Evolutionary conservation across 2,888 invertebrate species (phyloP), one percentile per base, ranked within the genome.

Genomic region (Teleiodes luculella): DNA sequence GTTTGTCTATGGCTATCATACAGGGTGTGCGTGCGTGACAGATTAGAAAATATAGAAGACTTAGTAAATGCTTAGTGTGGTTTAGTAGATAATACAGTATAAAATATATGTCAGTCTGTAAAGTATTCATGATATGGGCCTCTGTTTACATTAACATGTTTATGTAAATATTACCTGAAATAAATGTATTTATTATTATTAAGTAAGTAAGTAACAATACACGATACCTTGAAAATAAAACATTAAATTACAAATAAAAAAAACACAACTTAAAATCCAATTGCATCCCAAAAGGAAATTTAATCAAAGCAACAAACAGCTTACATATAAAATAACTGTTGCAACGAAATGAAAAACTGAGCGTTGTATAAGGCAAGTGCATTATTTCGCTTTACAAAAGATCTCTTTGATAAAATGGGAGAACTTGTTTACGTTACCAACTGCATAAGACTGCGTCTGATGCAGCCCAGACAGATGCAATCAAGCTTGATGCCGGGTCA

Each of bases 391-490:
- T 60, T 59, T 53, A 74, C 70, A 77, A 79, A 78, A 66, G 59
- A 59, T 63, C 67, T 70, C 72, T 81, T 79, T 78, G 75, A 69
- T 70, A 78, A 72, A 80, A 77, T 77, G 62, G 60, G 73, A 66
- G 73, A 77, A 76, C 76, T 80, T 83, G 79, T 81, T 82, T 82
- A 76, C 72, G 74, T 78, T 78, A 74, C 57, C 39, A 64, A 72
- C 72, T 82, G 83, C 80, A 77, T 69, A 68, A 78, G 64, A 72
- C 72, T 82, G 83, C 80, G 77, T 69, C 68, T 79, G 78, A 80
- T 76, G 77, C 71, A 57, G 63, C 58, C 63, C 63, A 65, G 70
- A 70, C 70, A 64, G 74, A 63, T 65, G 70, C 68, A 72, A 75
- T 75, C 72, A 70, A 61, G 66, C 62, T 39, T 57, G 57, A 48